Evolutionary conservation across 2,888 invertebrate genomes (phyloP).

Genomic region (Drosophila meridionalis): DNA sequence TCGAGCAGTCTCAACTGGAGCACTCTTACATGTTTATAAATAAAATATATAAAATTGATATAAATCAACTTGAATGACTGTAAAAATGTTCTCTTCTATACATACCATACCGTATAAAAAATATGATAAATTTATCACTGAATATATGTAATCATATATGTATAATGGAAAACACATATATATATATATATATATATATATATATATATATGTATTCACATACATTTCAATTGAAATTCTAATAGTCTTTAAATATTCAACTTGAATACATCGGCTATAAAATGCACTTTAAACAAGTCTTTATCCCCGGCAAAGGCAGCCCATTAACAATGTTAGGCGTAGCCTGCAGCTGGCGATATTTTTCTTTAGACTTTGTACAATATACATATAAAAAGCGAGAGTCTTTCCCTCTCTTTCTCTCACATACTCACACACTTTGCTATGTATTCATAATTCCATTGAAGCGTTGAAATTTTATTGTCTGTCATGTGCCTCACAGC

Average conservation of each 20-base stretch:
- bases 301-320: not conserved
- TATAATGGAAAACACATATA: too few species aligned
- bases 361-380: not conserved
- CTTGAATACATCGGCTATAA: not conserved
- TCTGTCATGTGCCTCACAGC: conserved; percentile 58
- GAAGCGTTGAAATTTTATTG: conserved; percentile 71
- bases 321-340: conserved; percentile 11
- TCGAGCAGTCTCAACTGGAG: too few species aligned
- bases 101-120: too few species aligned
- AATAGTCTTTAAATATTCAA: not conserved
- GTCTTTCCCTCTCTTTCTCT: not conserved
- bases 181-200: too few species aligned
- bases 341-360: conserved; percentile 1
- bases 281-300: not conserved
- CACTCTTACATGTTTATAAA: too few species aligned
- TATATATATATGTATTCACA: not conserved
- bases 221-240: not conserved
- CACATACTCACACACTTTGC: not conserved
- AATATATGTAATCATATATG: too few species aligned
- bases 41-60: too few species aligned
- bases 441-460: conserved; percentile 53
- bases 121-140: too few species aligned
- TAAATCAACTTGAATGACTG: too few species aligned
- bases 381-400: not conserved
- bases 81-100: too few species aligned